A percentile compares a stretch with the other conserved stretches of the same genome.
Evolutionary conservation across 1,140 invertebrate species (phyloP).

Genomic region (Tetramorium simillimum): DNA sequence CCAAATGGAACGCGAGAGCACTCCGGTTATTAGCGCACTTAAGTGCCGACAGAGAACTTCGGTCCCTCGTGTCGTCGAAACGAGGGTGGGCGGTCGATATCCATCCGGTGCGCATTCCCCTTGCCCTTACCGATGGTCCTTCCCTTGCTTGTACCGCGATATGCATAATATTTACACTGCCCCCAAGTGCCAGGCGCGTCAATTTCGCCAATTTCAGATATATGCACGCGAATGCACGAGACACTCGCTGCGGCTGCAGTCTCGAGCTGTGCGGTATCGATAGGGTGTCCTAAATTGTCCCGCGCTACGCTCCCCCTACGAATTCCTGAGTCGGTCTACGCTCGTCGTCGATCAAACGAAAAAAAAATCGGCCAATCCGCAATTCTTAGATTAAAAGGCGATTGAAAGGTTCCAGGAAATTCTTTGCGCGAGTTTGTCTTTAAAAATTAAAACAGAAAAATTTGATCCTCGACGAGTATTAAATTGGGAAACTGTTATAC

Average conservation of each 20-base stretch:
- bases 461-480: neutral
- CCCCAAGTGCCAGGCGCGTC: conserved; percentile 54
- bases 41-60: conserved; percentile 58
- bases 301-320: neutral
- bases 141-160: conserved; percentile 32
- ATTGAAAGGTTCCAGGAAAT: neutral
- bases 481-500: neutral
- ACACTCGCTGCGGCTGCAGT: conserved; percentile 33
- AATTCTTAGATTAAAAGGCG: neutral
- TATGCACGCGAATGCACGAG: conserved; percentile 54
- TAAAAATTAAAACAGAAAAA: neutral
- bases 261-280: conserved; percentile 6
- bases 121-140: conserved; percentile 17
- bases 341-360: neutral
- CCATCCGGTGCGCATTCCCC: conserved; percentile 44
- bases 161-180: conserved; percentile 60
- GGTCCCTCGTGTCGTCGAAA: conserved; percentile 56
- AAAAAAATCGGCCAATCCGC: neutral
- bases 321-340: neutral
- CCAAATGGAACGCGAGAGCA: conserved; percentile 59
- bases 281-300: conserved; percentile 11
- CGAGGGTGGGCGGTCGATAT: conserved; percentile 49
- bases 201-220: conserved; percentile 59
- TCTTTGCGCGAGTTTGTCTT: neutral
- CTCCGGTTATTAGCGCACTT: conserved; percentile 62